Evolutionary conservation across 2,113 vertebrate genomes (phyloP), one percentile per base, ranked within the genome.

Genomic region (Lanius collurio): DNA sequence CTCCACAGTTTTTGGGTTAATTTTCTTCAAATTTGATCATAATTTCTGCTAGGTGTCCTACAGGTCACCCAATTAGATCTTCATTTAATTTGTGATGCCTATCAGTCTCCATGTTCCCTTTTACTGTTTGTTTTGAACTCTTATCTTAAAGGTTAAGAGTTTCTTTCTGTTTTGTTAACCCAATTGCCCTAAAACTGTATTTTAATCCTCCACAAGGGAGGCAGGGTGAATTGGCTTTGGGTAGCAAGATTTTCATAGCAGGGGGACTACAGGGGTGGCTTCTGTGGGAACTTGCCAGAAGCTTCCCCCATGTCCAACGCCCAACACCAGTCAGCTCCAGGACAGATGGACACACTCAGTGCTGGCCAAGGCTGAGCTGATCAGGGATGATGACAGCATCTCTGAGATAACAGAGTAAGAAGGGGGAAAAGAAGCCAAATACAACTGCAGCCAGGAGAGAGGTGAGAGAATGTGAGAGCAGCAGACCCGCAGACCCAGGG

Each of bases 311-410:
- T 46, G 8, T 50, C 31, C 11, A 13, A 9, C 1, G 13, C 16
- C 35, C 31, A n/a, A 18, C 2, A 4, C 9, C 53, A 44, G 35
- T 15, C 53, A 80, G 49, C 33, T 37, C 33, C 39, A 69, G 46
- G 53, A 60, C 10, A 15, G n/a, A 62, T 1, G 6, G 46, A 41
- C 12, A 18, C 39, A 60, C 2, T 1, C 0, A 0, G 13, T 1
- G 0, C 35, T 68, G 35, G 30, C 46, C 7, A 24, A 62, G 41
- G 35, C 41, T 6, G 4, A 80, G 68, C 9, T 2, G 1, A 13
- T 42, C 11, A 37, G 55, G 8, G 23, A n/a, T 18, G 5, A 27
- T 13, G 9, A 35, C 12, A 67, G 62, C 13, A 33, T 46, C 20
- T 52, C 63, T 23, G 23, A 27, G 6, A 75, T 18, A 39, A 44